These are phyloP conservation scores for Cotesia glomerata DNA, from an alignment of 1,140 invertebrate genomes.

Conservation along the genomic window DNA sequence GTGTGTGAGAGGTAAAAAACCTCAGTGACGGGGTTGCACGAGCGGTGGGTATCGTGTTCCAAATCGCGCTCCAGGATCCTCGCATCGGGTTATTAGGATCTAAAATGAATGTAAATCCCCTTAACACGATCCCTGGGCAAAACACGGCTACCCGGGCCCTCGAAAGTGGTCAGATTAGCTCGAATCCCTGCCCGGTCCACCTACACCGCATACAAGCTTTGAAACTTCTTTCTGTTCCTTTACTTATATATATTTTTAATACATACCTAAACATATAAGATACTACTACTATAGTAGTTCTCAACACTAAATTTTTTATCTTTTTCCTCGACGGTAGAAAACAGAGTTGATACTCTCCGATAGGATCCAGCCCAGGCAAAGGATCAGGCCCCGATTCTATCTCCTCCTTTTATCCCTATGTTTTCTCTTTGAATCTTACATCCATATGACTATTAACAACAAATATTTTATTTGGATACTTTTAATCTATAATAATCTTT, in stretches of 20 bases:
- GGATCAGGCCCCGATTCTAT: slow-evolving; percentile 14
- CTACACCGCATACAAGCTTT: slow-evolving; percentile 31
- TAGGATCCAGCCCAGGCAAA: not conserved
- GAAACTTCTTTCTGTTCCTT: slow-evolving; percentile 18
- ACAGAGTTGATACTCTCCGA: not conserved
- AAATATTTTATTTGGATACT: not conserved
- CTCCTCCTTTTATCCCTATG: not conserved
- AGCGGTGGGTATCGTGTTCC: slow-evolving; percentile 57
- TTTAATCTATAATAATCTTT: too few species aligned
- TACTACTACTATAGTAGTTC: not conserved
- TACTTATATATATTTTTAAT: not conserved
- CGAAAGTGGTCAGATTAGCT: slow-evolving; percentile 61
- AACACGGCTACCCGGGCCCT: slow-evolving; percentile 60
- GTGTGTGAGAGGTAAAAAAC: not conserved
- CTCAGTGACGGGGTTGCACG: slow-evolving; percentile 19
- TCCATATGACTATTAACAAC: not conserved
- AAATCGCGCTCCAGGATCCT: slow-evolving; percentile 58
- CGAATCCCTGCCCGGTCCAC: slow-evolving; percentile 35
- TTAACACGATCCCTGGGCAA: slow-evolving; percentile 64
- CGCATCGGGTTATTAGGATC: slow-evolving; percentile 64
- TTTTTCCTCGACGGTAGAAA: too few species aligned
- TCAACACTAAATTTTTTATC: too few species aligned
- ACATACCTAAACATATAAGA: not conserved
- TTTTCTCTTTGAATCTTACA: not conserved
- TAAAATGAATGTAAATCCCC: slow-evolving; percentile 65